Evolutionary conservation across 92 coral and sea anemone species (phyloP), one percentile per base, ranked within the genome.

Genomic region (Hydrozoanthus gracilis): DNA sequence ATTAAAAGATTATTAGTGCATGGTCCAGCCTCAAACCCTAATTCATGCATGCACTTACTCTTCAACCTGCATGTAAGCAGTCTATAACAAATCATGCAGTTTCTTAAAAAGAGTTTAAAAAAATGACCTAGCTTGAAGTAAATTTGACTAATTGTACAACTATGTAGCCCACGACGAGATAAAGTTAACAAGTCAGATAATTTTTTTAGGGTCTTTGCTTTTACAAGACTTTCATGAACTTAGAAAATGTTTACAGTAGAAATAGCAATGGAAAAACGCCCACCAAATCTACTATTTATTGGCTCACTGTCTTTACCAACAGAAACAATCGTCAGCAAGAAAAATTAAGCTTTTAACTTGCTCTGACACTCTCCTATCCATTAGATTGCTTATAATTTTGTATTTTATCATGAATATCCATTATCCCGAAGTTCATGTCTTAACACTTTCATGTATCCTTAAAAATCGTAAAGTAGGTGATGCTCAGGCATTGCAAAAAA

Each of bases 231-330:
- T 62, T 62, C 16, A 14, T 14, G 16, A 13, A 62, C 15, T 14
- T 62, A n/a, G n/a, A n/a, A n/a, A n/a, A n/a, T n/a, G n/a, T n/a
- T n/a, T 18, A 18, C 48, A 8, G 39, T 68, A 13, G 73, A 68
- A 68, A 47, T 20, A 18, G 52, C 16, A 39, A 71, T 44, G 7
- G 79, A 74, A n/a, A 74, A 74, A 17, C 50, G 79, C 61, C 47
- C 79, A n/a, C 79, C 79, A n/a, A 50, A 17, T 48, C 7, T 74
- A 48, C 3, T 74, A 0, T 39, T 74, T 46, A 44, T 74, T n/a
- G 78, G 78, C 11, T 14, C 35, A 6, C 60, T 74, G 45, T 11
- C 60, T n/a, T 50, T 60, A 48, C 78, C 78, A 8, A 14, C 14
- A 5, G 78, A 49, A 49, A 74, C 60, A 10, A 74, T 74, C 9